Evolutionary conservation across 2,797 vertebrate genomes (phyloP), one percentile per base, ranked within the genome.

Genomic region (Siniperca undulata): DNA sequence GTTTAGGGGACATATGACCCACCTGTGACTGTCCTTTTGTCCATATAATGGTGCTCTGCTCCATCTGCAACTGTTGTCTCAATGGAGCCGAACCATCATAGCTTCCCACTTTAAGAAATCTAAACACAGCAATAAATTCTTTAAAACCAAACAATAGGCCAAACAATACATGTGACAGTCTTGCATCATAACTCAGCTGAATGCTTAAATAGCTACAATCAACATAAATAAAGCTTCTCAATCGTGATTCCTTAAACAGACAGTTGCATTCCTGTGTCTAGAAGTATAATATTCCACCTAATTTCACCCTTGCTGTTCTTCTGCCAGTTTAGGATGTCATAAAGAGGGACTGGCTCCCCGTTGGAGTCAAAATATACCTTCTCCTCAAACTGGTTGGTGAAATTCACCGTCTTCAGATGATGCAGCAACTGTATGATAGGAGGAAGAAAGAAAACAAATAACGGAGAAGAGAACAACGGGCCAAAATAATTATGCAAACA

Each of bases 281-380:
- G 10, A 68, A 40, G 11, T 8, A 6, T 11, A 19, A 34, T 52
- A 69, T 53, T 52, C 7, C 38, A 94, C 88, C 78, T 91, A 13
- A 96, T 95, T 64, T 78, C 46, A 61, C 86, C 89, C 19, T 38
- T 58, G 42, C n/a, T 86, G 87, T 92, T 80, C 76, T 80, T 94
- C 85, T 96, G 94, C 95, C 95, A 96, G 84, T 95, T 96, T 56
- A 96, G 93, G 56, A 96, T 92, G 72, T 96, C 95, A 80, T 96
- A 96, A 4, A 94, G 88, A 24, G 95, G 94, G 20, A 95, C 91
- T 2, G 95, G 95, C 73, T 96, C 95, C 66, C 95, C 94, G 2
- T 91, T 95, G 58, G 86, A 68, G 82, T 96, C 94, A 89, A 96
- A 96, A 75, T 93, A 80, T 2, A 96, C 88, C 56, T 91, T 95